Evolutionary conservation across 2,113 vertebrate species (phyloP).

Genomic region (Pyxicephalus adspersus): DNA sequence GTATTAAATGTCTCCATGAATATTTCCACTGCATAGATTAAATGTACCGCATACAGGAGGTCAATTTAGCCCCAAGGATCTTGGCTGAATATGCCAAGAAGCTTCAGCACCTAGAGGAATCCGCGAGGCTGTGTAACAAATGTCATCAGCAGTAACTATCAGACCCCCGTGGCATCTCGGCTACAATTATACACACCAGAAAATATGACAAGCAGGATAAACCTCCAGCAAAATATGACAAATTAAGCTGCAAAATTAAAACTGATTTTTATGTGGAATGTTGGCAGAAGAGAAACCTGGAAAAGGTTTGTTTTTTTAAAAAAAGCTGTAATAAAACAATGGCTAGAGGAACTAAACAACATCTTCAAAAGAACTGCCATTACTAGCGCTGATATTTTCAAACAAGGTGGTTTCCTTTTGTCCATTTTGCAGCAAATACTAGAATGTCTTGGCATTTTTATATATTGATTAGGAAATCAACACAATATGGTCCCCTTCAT

Average conservation of each 20-base stretch:
- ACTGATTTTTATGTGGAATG: background rate
- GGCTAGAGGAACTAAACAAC: too few species aligned
- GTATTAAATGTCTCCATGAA: conserved; percentile 10
- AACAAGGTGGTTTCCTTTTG: too few species aligned
- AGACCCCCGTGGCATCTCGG: background rate
- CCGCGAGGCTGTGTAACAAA: background rate
- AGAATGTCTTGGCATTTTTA: too few species aligned
- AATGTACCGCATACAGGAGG: background rate
- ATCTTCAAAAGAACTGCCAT: too few species aligned
- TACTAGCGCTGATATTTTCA: too few species aligned
- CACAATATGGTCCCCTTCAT: too few species aligned
- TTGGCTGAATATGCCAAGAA: background rate
- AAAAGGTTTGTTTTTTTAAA: too few species aligned
- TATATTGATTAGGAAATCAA: too few species aligned
- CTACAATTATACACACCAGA: background rate
- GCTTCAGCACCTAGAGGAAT: background rate
- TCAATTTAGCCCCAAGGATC: background rate
- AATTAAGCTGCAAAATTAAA: conserved; percentile 4
- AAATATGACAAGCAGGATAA: background rate
- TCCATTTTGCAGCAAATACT: too few species aligned
- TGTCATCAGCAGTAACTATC: conserved; percentile 2
- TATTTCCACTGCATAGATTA: conserved; percentile 10
- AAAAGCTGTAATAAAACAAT: too few species aligned
- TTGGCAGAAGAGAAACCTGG: too few species aligned
- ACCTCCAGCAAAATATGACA: background rate